Conservation (phyloP, 2,888 invertebrate species). For the Drosophila hamatofila region DNA sequence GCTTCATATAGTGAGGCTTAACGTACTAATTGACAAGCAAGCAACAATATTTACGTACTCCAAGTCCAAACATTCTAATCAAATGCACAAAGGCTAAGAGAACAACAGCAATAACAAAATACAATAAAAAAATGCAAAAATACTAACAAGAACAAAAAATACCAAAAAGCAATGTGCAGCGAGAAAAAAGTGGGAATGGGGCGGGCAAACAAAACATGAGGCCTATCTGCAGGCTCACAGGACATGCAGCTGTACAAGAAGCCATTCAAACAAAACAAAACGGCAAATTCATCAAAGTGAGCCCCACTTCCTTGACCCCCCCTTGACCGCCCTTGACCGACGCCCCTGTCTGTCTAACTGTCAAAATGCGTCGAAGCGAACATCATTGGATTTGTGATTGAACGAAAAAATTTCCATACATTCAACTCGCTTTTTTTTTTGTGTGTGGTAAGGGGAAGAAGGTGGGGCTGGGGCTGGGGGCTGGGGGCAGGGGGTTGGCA, state of each 20-base stretch:
- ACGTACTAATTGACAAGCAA: constrained; percentile 78
- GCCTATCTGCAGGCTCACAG: constrained; percentile 45
- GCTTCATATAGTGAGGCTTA: constrained; percentile 56
- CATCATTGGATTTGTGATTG: constrained; percentile 84
- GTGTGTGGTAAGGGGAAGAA: no score
- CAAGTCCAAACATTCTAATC: constrained; percentile 81
- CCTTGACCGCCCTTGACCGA: not conserved
- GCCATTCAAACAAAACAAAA: constrained; percentile 72
- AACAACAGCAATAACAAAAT: constrained; percentile 1
- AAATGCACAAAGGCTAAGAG: constrained; percentile 62
- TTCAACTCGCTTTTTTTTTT: constrained; percentile 55
- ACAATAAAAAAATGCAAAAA: constrained; percentile 1
- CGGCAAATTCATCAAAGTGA: constrained; percentile 72
- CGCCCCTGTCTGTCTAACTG: constrained; percentile 71
- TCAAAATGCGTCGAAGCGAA: constrained; percentile 84
- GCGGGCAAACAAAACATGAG: constrained; percentile 22
- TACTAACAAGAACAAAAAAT: constrained; percentile 32
- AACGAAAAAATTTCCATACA: constrained; percentile 81
- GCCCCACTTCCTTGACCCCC: constrained; percentile 5
- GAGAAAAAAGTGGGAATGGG: not conserved
- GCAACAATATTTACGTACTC: constrained; percentile 79
- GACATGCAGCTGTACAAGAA: constrained; percentile 27
- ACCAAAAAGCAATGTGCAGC: constrained; percentile 33
- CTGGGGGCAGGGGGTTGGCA: not conserved
- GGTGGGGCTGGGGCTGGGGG: not conserved